These are phyloP conservation scores for Podarcis cretensis DNA, from an alignment of 2,113 vertebrate species.

Conservation along the genomic window DNA sequence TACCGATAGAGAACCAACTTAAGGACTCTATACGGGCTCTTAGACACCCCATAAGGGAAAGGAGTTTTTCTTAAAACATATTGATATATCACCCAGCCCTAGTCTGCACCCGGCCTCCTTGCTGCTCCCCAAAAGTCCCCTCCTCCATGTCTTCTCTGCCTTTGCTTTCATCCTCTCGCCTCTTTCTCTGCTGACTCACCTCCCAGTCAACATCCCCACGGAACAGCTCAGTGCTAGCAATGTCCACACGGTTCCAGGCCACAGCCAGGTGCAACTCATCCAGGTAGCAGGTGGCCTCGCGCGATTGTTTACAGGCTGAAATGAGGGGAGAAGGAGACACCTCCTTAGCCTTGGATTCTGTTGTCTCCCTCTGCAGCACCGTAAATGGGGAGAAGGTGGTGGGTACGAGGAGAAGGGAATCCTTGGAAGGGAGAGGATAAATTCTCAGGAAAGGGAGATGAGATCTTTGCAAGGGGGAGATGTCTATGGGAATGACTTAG, in stretches of 20 bases:
- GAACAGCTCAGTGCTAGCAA: slow-evolving; percentile 89
- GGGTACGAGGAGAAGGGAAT: not conserved
- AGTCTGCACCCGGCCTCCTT: not conserved
- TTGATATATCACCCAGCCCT: not conserved
- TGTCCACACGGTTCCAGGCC: slow-evolving; percentile 91
- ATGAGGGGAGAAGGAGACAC: not conserved
- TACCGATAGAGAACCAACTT: too few species aligned
- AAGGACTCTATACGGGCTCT: too few species aligned
- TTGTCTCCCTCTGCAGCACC: not conserved
- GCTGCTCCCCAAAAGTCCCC: not conserved
- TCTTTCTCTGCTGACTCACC: slow-evolving; percentile 67
- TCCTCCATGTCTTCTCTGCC: not conserved
- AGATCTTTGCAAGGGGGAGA: not conserved
- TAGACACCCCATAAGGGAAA: too few species aligned
- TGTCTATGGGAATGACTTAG: not conserved
- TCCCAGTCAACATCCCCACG: slow-evolving; percentile 87
- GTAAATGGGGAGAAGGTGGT: not conserved
- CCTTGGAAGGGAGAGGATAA: not conserved
- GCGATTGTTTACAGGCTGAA: slow-evolving; percentile 72
- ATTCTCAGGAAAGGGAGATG: not conserved
- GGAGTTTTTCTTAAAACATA: too few species aligned
- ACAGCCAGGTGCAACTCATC: slow-evolving; percentile 90
- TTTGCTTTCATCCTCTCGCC: not conserved
- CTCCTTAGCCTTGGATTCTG: not conserved
- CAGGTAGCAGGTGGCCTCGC: slow-evolving; percentile 75